Evolutionary conservation across 2,888 invertebrate genomes (phyloP).

Genomic region (Drosophila conformis): DNA sequence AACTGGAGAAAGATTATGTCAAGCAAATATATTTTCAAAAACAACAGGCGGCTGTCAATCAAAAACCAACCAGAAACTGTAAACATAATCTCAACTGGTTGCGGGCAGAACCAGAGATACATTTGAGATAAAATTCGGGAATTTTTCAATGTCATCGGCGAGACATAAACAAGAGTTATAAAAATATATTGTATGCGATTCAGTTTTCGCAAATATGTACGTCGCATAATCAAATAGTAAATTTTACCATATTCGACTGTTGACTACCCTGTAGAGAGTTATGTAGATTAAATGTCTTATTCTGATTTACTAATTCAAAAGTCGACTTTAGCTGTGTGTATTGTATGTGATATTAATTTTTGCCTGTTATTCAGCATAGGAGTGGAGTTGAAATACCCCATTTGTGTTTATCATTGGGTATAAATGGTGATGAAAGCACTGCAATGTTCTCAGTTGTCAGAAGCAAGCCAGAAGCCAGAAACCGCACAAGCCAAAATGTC

Average conservation of each 20-base stretch:
- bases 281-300: neutral
- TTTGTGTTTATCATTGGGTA: constrained; percentile 9
- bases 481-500: constrained; percentile 63
- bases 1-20: constrained; percentile 5
- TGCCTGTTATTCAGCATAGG: neutral
- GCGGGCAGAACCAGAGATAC: constrained; percentile 11
- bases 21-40: constrained; percentile 22
- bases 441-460: constrained; percentile 35
- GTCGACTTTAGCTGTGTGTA: neutral
- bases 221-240: constrained; percentile 21
- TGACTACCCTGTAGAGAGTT: constrained; percentile 1
- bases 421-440: constrained; percentile 2
- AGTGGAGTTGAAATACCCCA: neutral
- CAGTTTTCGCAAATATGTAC: constrained; percentile 9
- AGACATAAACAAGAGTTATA: constrained; percentile 59
- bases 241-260: neutral
- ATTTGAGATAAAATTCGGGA: constrained; percentile 23
- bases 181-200: constrained; percentile 19
- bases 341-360: neutral
- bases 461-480: constrained; percentile 20
- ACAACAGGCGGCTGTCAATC: constrained; percentile 60
- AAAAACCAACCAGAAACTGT: constrained; percentile 36
- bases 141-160: constrained; percentile 51
- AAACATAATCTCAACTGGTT: constrained; percentile 54
- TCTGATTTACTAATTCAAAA: neutral